A percentile compares a stretch with the other conserved stretches of the same genome.
Evolutionary conservation across 2,113 vertebrate species (phyloP).

Genomic region (Lamprologus sp.): DNA sequence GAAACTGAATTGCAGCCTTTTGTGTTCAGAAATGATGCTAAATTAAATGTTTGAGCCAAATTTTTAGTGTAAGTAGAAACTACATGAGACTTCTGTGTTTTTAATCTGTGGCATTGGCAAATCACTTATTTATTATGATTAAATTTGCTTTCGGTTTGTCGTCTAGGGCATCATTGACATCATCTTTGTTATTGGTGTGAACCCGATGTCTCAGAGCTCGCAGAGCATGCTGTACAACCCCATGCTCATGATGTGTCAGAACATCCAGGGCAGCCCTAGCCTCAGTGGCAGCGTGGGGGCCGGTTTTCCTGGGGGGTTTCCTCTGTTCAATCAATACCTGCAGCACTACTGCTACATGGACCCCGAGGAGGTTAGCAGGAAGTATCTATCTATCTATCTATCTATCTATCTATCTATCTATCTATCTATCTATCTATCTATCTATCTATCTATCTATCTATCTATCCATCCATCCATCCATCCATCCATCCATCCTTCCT

Average conservation of each 20-base stretch:
- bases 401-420: background rate
- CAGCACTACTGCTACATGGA: slow-evolving; percentile 88
- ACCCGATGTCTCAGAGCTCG: slow-evolving; percentile 79
- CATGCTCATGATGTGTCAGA: slow-evolving; percentile 78
- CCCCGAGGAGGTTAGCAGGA: slow-evolving; percentile 74
- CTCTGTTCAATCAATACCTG: slow-evolving; percentile 77
- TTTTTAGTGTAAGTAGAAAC: background rate
- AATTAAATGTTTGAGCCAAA: background rate
- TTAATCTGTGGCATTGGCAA: background rate
- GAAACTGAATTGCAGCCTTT: background rate
- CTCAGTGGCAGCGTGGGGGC: slow-evolving; percentile 52
- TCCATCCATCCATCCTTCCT: rapidly evolving
- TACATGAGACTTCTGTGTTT: background rate
- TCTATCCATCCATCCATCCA: rapidly evolving
- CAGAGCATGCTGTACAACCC: slow-evolving; percentile 77
- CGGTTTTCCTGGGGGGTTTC: slow-evolving; percentile 47
- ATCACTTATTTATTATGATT: background rate
- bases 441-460: background rate
- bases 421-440: rapidly evolving
- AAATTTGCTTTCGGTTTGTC: background rate
- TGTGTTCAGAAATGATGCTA: background rate
- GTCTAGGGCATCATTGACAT: slow-evolving; percentile 78
- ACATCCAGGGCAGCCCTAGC: slow-evolving; percentile 64
- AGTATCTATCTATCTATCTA: background rate
- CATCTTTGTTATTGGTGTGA: slow-evolving; percentile 83